These are phyloP conservation scores for Acheta domesticus DNA, from an alignment of 2,888 invertebrate genomes.

Conservation along the genomic window DNA sequence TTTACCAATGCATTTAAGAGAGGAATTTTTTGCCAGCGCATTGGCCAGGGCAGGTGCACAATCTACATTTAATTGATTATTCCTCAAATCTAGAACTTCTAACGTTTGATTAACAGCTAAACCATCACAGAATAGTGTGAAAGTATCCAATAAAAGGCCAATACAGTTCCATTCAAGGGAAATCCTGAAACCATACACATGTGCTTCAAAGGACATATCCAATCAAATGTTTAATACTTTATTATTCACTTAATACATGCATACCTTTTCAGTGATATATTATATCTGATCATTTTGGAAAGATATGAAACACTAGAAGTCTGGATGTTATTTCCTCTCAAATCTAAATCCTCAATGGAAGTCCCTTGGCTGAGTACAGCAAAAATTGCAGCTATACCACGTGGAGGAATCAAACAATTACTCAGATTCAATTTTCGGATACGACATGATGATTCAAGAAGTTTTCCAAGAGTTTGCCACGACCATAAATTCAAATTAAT, in stretches of 20 bases:
- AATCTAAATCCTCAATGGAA: constrained; percentile 44
- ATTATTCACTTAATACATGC: constrained; percentile 34
- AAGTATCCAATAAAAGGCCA: constrained; percentile 43
- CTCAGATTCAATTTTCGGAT: constrained; percentile 45
- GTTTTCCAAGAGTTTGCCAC: constrained; percentile 46
- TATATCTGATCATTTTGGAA: constrained; percentile 45
- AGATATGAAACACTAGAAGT: constrained; percentile 43
- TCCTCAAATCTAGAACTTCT: constrained; percentile 45
- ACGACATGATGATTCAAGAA: constrained; percentile 44
- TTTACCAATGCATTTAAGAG: constrained; percentile 41
- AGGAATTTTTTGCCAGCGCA: constrained; percentile 44
- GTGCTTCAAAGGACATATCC: too few species aligned
- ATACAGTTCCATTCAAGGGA: constrained; percentile 48
- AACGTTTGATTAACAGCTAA: constrained; percentile 44
- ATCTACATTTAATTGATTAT: constrained; percentile 46
- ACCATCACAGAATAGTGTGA: constrained; percentile 45
- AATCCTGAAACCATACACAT: constrained; percentile 35
- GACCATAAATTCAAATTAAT: constrained; percentile 43
- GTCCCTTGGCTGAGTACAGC: constrained; percentile 46
- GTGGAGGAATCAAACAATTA: constrained; percentile 47
- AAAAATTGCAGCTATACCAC: constrained; percentile 44
- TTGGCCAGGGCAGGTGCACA: constrained; percentile 43
- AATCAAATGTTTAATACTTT: background rate
- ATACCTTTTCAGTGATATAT: constrained; percentile 43
- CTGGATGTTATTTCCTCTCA: constrained; percentile 48